Base-by-base conservation (phyloP, 1,140 invertebrate species). In the Pseudomyrmex sp. region DNA sequence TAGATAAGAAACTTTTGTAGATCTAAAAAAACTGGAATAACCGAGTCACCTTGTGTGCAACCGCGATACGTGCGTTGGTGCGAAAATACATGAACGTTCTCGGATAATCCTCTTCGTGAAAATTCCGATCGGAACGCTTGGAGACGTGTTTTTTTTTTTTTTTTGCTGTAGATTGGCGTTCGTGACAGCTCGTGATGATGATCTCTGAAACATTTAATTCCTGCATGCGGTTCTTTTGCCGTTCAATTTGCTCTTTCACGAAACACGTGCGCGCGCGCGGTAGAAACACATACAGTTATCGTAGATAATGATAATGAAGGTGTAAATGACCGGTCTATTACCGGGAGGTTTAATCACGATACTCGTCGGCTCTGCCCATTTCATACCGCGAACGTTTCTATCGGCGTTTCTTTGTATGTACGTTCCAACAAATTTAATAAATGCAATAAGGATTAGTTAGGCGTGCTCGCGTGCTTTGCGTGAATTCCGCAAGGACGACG, bases 251-350 rank as follows among this genome's bases (percentile, higher is more conserved):
- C 35, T 70, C 65, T 59, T 56, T 69, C 35, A 66, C 35, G 54
- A 69, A 50, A 54, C 26, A n/a, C 58, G 26, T 18, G 4, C 20
- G 26, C 46, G 7, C 59, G 15, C 50, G 18, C 18, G 63, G 52
- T 58, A 48, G 65, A 70, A 44, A 18, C 18, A 18, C 54, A 48
- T 65, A 44, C 65, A 80, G 70, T 80, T 80, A 80, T 80, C 44
- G 35, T 80, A 70, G 76, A 70, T 80, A 80, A 80, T 80, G 76
- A 80, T 80, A 80, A 80, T 80, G 54, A 80, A 35, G 66, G 35
- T 54, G 54, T 80, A 80, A 35, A 80, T 80, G 54, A 70, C 54
- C n/a, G 54, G 54, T 68, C 35, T 48, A 70, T 80, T 80, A 80
- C 65, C 54, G 66, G 54, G 54, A 48, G 65, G 54, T 70, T 80